Evolutionary conservation across 2,797 vertebrate genomes (phyloP), one percentile per base, ranked within the genome.

Genomic region (Apogon talboti): DNA sequence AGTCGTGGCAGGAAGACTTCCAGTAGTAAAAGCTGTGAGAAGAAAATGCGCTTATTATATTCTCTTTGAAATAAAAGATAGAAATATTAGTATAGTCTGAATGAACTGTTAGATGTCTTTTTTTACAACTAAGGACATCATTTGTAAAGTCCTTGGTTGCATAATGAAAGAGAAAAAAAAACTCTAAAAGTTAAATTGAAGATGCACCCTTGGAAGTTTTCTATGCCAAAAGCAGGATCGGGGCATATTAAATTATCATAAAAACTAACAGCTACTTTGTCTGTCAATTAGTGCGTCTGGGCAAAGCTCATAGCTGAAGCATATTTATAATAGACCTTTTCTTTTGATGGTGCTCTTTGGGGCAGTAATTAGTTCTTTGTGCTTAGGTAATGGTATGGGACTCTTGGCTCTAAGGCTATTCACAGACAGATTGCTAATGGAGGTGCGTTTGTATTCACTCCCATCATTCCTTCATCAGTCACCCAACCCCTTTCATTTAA

Each of bases 381-480:
- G 82, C 54, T 75, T 15, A 75, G 79, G 75, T 84, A 82, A 84
- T 85, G 72, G 55, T 65, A 66, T 30, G 62, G 51, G 54, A 49
- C 64, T 76, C 52, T 82, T 61, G 79, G 74, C 85, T 86, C 71
- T 53, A 15, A 69, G 81, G 74, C 71, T 74, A 55, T 82, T 85
- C 69, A 72, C 82, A 53, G 75, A 71, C 65, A 78, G 74, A 83
- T 67, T 62, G 77, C 85, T 92, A 91, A 91, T 91, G 89, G 90
- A 86, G 78, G 78, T 12, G 7, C 13, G 43, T 86, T 90, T 88
- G 81, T 77, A 82, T 88, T 77, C 72, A 66, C 63, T 71, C 69
- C 50, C 78, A 87, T 79, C 78, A 77, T 83, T 83, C 79, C 73
- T 83, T 82, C 81, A 87, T 85, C 82, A 47, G 72, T 83, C 77